phyloP scores from a whole-genome alignment of 2,797 vertebrate species.

The Coilia nasus region DNA sequence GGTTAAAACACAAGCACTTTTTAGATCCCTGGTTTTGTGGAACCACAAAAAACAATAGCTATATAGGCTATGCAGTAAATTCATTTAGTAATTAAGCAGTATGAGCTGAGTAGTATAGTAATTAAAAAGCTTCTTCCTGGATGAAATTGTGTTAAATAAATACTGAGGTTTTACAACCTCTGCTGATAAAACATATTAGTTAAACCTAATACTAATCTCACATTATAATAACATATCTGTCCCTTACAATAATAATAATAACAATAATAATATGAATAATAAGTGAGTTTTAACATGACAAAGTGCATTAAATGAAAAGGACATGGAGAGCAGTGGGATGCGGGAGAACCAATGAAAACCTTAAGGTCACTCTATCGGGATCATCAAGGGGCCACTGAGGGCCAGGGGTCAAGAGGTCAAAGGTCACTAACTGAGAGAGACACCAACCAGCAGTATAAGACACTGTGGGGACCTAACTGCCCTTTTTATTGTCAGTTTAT shows the following conservation, averaged over 20 bases:
- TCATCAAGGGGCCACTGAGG: constrained; percentile 8
- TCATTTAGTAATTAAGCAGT: no score
- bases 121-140: constrained; percentile 11
- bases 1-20: constrained; percentile 29
- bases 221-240: constrained; percentile 49
- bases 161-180: constrained; percentile 18
- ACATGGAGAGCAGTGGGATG: constrained; percentile 3
- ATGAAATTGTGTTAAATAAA: constrained; percentile 34
- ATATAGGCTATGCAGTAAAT: constrained; percentile 19
- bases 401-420: constrained; percentile 39
- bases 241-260: constrained; percentile 44
- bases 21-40: constrained; percentile 25
- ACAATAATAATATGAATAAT: constrained; percentile 46
- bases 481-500: neutral
- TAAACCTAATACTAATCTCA: constrained; percentile 34
- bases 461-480: neutral
- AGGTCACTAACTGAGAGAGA: neutral
- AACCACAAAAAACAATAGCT: constrained; percentile 31
- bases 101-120: neutral
- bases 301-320: constrained; percentile 60
- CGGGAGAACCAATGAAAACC: neutral
- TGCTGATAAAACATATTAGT: constrained; percentile 43
- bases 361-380: neutral
- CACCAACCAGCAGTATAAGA: neutral
- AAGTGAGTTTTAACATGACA: constrained; percentile 42